Evolutionary conservation across 2,888 invertebrate genomes (phyloP).

Genomic region (Chrysolina americana): DNA sequence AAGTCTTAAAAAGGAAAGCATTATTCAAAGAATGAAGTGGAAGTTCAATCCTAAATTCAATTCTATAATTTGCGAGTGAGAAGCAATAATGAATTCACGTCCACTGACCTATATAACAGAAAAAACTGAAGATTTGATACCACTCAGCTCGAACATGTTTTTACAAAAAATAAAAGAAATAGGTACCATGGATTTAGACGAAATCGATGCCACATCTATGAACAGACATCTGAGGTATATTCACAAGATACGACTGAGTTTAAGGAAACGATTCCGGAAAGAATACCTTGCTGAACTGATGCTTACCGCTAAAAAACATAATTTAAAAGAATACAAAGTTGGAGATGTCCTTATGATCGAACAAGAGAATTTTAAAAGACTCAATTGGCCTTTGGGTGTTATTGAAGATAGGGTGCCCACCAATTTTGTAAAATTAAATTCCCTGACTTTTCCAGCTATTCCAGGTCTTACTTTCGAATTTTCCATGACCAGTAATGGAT

Average conservation of each 20-base stretch:
- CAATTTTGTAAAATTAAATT: no score
- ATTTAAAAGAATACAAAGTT: not conserved
- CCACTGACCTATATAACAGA: not conserved
- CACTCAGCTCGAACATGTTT: not conserved
- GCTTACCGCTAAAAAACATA: not conserved
- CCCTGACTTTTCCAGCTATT: no score
- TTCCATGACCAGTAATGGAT: no score
- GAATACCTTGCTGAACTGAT: no score
- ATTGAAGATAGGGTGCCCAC: no score
- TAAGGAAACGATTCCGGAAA: no score
- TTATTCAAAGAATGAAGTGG: constrained; percentile 1
- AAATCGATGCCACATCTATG: not conserved
- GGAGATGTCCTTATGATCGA: not conserved
- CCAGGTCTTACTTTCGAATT: no score
- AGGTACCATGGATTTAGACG: not conserved
- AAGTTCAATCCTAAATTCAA: constrained; percentile 4
- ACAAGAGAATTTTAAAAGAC: not conserved
- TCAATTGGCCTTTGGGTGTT: not conserved
- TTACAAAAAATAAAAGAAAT: not conserved
- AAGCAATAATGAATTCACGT: not conserved
- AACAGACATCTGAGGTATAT: not conserved
- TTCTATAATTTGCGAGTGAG: not conserved
- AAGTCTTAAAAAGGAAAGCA: not conserved
- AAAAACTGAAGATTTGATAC: not conserved
- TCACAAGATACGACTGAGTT: not conserved